phyloP scores from a whole-genome alignment of 1,140 invertebrate species.

The Euwallacea fornicatus region DNA sequence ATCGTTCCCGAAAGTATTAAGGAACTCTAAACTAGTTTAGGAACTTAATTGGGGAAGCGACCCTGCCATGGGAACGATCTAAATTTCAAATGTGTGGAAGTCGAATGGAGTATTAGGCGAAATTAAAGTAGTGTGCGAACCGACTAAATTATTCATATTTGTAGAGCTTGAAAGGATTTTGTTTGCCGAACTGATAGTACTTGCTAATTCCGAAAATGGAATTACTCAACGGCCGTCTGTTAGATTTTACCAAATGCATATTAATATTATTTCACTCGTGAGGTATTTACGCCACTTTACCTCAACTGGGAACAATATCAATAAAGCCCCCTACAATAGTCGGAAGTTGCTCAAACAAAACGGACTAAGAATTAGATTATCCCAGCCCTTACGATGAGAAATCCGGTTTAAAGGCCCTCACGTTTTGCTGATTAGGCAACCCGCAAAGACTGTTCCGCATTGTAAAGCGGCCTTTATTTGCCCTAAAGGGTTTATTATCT shows the following conservation, averaged over 20 bases:
- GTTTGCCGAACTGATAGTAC: slow-evolving; percentile 3
- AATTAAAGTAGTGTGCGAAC: slow-evolving; percentile 1
- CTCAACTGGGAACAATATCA: not conserved
- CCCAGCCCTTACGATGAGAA: slow-evolving; percentile 7
- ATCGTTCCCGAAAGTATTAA: not conserved
- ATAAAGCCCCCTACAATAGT: not conserved
- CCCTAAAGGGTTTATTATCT: slow-evolving; percentile 29
- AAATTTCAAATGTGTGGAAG: slow-evolving; percentile 2
- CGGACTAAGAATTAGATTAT: slow-evolving; percentile 20
- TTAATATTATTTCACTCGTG: not conserved
- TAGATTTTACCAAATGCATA: not conserved
- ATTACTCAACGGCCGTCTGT: not conserved
- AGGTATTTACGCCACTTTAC: not conserved
- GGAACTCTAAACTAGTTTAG: not conserved
- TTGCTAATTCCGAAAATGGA: slow-evolving; percentile 6
- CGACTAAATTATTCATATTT: not conserved
- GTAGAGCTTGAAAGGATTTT: slow-evolving; percentile 4
- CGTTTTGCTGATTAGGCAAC: slow-evolving; percentile 28
- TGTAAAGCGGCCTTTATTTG: slow-evolving; percentile 25
- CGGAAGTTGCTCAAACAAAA: slow-evolving; percentile 2
- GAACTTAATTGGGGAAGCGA: not conserved
- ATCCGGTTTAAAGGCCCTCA: slow-evolving; percentile 19
- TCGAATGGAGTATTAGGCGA: slow-evolving; percentile 1
- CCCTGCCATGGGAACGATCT: not conserved
- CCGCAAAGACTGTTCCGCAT: slow-evolving; percentile 20